Percentiles rank a stretch among this genome's conserved stretches.
Conservation (phyloP, 1,140 invertebrate genomes). For the Aphis craccivora region DNA sequence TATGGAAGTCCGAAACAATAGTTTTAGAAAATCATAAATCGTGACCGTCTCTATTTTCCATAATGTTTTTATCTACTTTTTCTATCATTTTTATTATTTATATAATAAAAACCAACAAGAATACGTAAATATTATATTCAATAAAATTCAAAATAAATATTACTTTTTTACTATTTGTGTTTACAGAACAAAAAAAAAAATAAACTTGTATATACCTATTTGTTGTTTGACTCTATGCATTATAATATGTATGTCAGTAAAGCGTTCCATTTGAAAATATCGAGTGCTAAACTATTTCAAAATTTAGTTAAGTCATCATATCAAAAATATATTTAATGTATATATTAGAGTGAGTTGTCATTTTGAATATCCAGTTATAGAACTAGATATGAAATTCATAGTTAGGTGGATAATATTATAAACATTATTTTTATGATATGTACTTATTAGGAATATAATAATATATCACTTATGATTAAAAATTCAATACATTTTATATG, state of each 20-base stretch:
- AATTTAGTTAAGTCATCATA: background rate
- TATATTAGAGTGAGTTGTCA: background rate
- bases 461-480: background rate
- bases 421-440: background rate
- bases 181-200: background rate
- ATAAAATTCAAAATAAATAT: background rate
- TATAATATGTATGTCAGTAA: slow-evolving; percentile 9
- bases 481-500: too few species aligned
- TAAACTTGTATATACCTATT: background rate
- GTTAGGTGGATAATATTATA: background rate
- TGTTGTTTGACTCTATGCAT: background rate
- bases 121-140: background rate
- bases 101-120: background rate
- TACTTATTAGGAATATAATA: too few species aligned
- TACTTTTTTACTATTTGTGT: background rate
- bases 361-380: background rate
- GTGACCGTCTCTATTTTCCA: background rate
- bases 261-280: background rate
- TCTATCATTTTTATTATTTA: background rate
- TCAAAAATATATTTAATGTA: background rate
- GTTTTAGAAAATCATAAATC: background rate
- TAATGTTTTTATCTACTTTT: background rate
- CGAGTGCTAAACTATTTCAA: background rate
- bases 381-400: background rate
- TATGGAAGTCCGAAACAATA: background rate